A percentile compares a stretch with the other conserved stretches of the same genome.
phyloP scores from a whole-genome alignment of 2,888 invertebrate genomes.

The Lysandra bellargus region DNA sequence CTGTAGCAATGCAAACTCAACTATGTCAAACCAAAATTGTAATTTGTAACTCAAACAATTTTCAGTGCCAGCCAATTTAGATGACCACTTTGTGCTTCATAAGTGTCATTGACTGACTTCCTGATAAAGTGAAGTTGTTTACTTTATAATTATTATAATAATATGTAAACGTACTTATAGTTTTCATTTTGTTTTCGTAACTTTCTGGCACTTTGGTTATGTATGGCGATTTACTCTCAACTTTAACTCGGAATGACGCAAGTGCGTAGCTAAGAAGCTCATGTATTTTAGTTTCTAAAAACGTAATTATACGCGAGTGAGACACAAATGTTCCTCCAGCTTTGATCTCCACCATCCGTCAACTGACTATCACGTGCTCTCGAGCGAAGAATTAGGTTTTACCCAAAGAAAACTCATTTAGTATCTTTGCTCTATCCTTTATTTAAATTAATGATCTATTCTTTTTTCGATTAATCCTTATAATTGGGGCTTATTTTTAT shows the following conservation, averaged over 20 bases:
- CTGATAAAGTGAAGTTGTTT: neutral
- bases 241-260: too few relatives aligned
- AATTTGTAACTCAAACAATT: neutral
- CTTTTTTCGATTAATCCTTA: neutral
- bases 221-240: too few relatives aligned
- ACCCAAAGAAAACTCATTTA: neutral
- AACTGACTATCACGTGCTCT: neutral
- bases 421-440: neutral
- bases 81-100: neutral
- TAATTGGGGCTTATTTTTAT: neutral
- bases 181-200: neutral
- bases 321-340: neutral
- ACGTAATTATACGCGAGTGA: neutral
- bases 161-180: neutral
- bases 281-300: neutral
- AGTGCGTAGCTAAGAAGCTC: too few relatives aligned
- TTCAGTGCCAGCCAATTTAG: neutral
- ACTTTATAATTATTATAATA: too few relatives aligned
- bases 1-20: constrained; percentile 6
- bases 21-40: constrained; percentile 4
- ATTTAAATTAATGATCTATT: neutral
- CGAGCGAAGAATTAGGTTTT: neutral
- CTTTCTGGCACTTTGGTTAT: neutral
- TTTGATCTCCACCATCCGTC: neutral
- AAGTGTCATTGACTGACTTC: neutral